A percentile compares a stretch with the other conserved stretches of the same genome.
phyloP scores from a whole-genome alignment of 2,888 invertebrate species.

The Drosophila parthenogenetica region DNA sequence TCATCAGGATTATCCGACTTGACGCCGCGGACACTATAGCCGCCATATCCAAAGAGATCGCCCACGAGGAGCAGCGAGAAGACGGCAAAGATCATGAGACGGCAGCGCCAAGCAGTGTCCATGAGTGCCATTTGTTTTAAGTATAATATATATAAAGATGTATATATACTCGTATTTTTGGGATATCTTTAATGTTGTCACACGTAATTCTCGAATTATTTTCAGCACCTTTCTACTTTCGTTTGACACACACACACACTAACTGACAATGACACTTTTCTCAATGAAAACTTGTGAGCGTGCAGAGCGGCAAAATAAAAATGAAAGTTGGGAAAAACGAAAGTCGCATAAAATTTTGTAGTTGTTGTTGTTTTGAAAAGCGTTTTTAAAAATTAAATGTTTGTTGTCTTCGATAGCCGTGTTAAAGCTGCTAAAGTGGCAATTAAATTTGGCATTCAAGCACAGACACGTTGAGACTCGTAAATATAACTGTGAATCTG shows the following conservation, averaged over 20 bases:
- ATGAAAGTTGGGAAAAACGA: conserved; percentile 75
- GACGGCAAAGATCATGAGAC: conserved; percentile 83
- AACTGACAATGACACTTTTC: conserved; percentile 47
- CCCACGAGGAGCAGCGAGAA: conserved; percentile 84
- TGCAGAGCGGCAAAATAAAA: conserved; percentile 39
- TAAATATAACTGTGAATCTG: conserved; percentile 64
- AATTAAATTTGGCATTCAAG: conserved; percentile 82
- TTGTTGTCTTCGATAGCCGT: conserved; percentile 29
- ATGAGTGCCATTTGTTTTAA: conserved; percentile 67
- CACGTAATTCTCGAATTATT: conserved; percentile 6
- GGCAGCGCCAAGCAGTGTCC: conserved; percentile 85
- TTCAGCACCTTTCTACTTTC: conserved; percentile 30
- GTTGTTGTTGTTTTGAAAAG: conserved; percentile 28
- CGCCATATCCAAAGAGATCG: conserved; percentile 84
- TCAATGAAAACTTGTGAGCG: conserved; percentile 53
- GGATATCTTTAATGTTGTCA: conserved; percentile 10
- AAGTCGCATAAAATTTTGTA: conserved; percentile 48
- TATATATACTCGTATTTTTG: conserved; percentile 8
- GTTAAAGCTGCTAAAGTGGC: conserved; percentile 31
- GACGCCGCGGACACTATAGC: conserved; percentile 81
- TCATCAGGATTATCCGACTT: conserved; percentile 83
- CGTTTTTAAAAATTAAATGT: conserved; percentile 57
- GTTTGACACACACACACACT: background rate
- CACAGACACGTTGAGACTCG: conserved; percentile 60
- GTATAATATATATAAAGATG: background rate